Conservation (phyloP, 2,888 invertebrate genomes). For the Luperina nickerlii region DNA sequence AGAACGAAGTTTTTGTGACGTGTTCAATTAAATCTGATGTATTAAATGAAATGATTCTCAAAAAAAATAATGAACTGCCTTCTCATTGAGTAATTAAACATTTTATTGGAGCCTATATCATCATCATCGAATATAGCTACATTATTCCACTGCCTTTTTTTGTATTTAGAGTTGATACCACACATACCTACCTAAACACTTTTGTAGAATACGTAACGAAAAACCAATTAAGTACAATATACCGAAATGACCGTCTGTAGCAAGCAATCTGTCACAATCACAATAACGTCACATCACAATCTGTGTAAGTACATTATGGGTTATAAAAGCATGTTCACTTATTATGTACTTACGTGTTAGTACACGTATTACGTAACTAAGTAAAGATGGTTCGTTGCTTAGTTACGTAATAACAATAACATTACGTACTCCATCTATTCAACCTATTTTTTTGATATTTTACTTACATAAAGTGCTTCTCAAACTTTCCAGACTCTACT, state of each 20-base stretch:
- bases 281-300: too few relatives aligned
- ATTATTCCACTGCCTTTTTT: not conserved
- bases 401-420: slow-evolving; percentile 40
- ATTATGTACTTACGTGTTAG: slow-evolving; percentile 10
- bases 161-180: not conserved
- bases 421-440: slow-evolving; percentile 26
- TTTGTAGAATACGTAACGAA: not conserved
- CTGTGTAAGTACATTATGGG: not conserved
- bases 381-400: not conserved
- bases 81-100: not conserved
- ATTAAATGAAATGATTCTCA: not conserved
- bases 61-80: not conserved
- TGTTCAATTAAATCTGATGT: not conserved
- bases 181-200: not conserved
- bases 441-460: slow-evolving; percentile 25
- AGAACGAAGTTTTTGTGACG: not conserved
- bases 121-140: not conserved
- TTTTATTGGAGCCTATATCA: too few relatives aligned
- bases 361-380: too few relatives aligned
- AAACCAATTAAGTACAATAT: not conserved
- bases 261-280: slow-evolving; percentile 1
- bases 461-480: slow-evolving; percentile 7
- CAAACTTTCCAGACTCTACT: slow-evolving; percentile 16
- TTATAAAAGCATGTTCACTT: slow-evolving; percentile 23
- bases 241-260: not conserved